Evolutionary conservation across 2,113 vertebrate species (phyloP).

Genomic region (Daboia siamensis): DNA sequence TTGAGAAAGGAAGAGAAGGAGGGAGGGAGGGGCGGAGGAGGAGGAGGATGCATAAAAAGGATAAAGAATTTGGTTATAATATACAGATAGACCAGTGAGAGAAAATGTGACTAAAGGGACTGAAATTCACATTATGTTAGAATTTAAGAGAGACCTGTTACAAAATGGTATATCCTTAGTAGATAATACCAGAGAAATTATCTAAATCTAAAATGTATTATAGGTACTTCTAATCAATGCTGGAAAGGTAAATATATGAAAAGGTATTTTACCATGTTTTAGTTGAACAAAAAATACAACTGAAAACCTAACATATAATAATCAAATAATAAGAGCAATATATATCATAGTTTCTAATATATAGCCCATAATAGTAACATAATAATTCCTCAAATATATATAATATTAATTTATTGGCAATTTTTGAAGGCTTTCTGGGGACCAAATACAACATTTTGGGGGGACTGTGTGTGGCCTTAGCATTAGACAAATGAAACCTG

Average conservation of each 20-base stretch:
- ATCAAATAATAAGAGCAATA: not conserved
- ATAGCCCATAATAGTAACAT: not conserved
- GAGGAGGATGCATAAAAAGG: not conserved
- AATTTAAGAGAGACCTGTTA: not conserved
- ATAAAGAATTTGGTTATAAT: not conserved
- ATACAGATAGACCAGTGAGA: not conserved
- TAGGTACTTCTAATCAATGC: not conserved
- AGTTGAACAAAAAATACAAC: not conserved
- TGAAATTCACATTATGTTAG: not conserved
- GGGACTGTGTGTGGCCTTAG: not conserved
- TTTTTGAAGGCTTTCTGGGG: not conserved
- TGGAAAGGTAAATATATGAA: not conserved
- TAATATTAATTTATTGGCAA: not conserved
- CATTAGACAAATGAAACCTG: not conserved
- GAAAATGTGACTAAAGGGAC: not conserved
- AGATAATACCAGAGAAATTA: not conserved
- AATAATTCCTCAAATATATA: not conserved
- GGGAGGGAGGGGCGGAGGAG: not conserved
- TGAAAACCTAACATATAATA: not conserved
- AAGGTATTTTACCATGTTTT: not conserved
- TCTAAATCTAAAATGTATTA: not conserved
- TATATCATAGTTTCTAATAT: not conserved
- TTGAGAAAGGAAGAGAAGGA: not conserved
- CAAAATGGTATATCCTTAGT: not conserved
- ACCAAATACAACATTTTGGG: not conserved